phyloP scores from a whole-genome alignment of 1,140 invertebrate genomes.

The Pseudachorutes palmiensis region DNA sequence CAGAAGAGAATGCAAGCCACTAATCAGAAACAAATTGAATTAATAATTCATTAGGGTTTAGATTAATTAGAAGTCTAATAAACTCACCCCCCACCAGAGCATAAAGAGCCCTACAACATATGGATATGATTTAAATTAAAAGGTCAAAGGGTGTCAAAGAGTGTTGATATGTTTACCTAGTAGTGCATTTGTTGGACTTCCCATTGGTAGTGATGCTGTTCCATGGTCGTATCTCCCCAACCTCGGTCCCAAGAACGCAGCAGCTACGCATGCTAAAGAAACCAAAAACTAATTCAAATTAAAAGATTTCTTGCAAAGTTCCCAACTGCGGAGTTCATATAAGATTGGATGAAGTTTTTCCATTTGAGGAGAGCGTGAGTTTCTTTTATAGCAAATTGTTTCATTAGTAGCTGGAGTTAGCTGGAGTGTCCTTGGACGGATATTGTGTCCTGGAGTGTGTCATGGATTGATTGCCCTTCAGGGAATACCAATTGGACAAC shows the following conservation, averaged over 20 bases:
- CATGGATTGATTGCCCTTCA: too few species aligned
- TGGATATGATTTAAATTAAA: not conserved
- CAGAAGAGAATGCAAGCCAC: conserved; percentile 28
- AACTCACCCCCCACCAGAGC: conserved; percentile 48
- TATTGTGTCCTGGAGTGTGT: too few species aligned
- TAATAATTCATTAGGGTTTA: not conserved
- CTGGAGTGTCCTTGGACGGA: too few species aligned
- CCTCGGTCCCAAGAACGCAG: conserved; percentile 50
- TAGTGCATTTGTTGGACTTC: conserved; percentile 48
- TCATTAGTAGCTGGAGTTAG: too few species aligned
- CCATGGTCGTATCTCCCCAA: conserved; percentile 46
- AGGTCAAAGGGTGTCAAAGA: not conserved
- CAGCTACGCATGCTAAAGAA: conserved; percentile 47
- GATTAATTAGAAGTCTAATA: conserved; percentile 28
- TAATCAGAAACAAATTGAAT: not conserved
- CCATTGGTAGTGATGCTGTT: conserved; percentile 45
- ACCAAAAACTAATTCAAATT: conserved; percentile 20
- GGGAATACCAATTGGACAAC: too few species aligned
- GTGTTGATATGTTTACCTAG: not conserved
- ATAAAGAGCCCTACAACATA: conserved; percentile 52
- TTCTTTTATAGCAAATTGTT: too few species aligned
- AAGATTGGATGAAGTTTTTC: too few species aligned
- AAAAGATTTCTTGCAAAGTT: not conserved
- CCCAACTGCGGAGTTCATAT: too few species aligned
- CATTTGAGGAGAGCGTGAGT: too few species aligned